Percentiles rank a stretch among this genome's conserved stretches.
Evolutionary conservation across 2,888 invertebrate genomes (phyloP).

Genomic region (Xestia rhomboidea): DNA sequence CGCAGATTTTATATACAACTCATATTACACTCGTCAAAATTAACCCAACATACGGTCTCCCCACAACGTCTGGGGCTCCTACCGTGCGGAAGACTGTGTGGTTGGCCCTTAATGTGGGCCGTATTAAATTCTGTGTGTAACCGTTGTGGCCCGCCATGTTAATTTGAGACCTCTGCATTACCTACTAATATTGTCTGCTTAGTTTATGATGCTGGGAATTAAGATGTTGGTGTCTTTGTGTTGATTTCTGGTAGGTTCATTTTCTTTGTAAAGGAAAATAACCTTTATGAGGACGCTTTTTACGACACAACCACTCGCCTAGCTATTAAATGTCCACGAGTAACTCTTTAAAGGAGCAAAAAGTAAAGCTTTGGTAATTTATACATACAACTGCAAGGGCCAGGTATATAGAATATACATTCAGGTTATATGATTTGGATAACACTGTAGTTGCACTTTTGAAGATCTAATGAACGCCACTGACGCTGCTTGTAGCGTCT

Average conservation of each 20-base stretch:
- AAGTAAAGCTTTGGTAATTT: neutral
- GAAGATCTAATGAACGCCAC: neutral
- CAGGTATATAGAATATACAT: neutral
- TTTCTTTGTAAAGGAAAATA: neutral
- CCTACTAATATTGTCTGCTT: constrained; percentile 61
- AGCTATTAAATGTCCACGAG: neutral
- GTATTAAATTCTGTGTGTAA: constrained; percentile 71
- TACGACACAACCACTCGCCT: no score
- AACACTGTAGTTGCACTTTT: neutral
- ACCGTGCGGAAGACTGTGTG: constrained; percentile 63
- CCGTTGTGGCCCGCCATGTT: constrained; percentile 67
- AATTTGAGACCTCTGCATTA: constrained; percentile 65
- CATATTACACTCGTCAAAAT: neutral
- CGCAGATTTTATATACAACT: neutral
- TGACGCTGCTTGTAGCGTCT: neutral
- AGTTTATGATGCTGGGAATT: constrained; percentile 47
- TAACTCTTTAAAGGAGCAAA: neutral
- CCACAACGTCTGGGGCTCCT: constrained; percentile 55
- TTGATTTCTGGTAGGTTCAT: neutral
- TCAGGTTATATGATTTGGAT: neutral
- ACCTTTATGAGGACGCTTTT: neutral
- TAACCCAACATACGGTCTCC: constrained; percentile 15
- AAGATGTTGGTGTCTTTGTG: constrained; percentile 8
- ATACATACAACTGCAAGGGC: neutral
- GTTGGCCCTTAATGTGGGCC: constrained; percentile 65